Base-by-base conservation (phyloP, 35 echinoderm and acorn worm species). In the Strongylocentrotus purpuratus region DNA sequence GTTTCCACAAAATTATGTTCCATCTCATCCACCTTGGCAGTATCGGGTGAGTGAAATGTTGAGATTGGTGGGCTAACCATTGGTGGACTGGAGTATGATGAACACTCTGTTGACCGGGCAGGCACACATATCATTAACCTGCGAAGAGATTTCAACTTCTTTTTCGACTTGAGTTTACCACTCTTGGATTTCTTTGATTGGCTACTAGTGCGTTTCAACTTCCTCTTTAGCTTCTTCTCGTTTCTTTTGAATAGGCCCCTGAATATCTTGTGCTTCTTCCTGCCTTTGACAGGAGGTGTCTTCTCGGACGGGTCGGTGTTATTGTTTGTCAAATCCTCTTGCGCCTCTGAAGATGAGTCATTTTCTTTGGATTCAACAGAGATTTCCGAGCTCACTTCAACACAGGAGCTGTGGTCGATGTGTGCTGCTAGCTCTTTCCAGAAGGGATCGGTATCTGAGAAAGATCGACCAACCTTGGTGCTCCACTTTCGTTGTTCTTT, bases 261-360 rank as follows among this genome's bases (percentile, higher is more conserved):
- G 45, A 89, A 89, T 46, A 89, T 46, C 45, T 89, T 89, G 33
- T 89, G 87, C 87, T 89, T 89, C 20, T 46, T 89, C 14, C 87
- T 33, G 45, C 32, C 12, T 89, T 89, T 89, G 32, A 33, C 33
- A 45, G 87, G 45, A 45, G 25, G 33, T 45, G 87, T 31, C 32
- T 89, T 46, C n/a, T 89, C 87, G 15, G 45, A 2, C 3, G 32
- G 87, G 9, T 89, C 45, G 33, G 45, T 89, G 45, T 89, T 89
- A 31, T 89, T 89, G 12, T 89, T 89, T 10, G 32, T 46, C 45
- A 89, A 31, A 32, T 45, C 45, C 12, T 33, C 12, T 10, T 89
- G 87, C 12, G 87, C 45, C 18, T 89, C 33, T 11, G 45, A 89
- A 22, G 65, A 78, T n/a, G 65, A n/a, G 65, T 89, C 87, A 89